A percentile compares a stretch with the other conserved stretches of the same genome.
These are phyloP conservation scores for Acanthurus leucopareius DNA, from an alignment of 2,797 vertebrate species.

Conservation along the genomic window DNA sequence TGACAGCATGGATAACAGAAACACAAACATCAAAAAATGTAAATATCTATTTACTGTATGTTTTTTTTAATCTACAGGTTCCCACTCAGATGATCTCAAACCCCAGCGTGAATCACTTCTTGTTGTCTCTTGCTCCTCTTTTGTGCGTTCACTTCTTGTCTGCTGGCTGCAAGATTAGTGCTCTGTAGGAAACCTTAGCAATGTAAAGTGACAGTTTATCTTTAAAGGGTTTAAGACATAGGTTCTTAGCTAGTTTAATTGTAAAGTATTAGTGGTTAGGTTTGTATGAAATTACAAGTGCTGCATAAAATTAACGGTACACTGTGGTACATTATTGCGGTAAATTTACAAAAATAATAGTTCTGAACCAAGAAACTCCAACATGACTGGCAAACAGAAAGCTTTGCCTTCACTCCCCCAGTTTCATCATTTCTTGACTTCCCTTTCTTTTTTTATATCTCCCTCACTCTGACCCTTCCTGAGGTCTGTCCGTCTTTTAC, in stretches of 20 bases:
- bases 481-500: slow-evolving; percentile 63
- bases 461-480: slow-evolving; percentile 45
- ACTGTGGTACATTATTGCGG: not conserved
- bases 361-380: not conserved
- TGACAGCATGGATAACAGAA: not conserved
- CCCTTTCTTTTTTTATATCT: not conserved
- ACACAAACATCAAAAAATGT: not conserved
- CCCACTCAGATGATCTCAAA: not conserved
- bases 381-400: slow-evolving; percentile 12
- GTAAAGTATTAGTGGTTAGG: not conserved
- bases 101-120: not conserved
- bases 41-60: not conserved
- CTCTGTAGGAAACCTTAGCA: not conserved
- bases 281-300: not conserved
- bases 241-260: not conserved
- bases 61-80: not conserved
- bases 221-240: not conserved
- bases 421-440: slow-evolving; percentile 8
- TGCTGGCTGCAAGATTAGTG: not conserved
- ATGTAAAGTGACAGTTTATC: not conserved
- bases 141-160: not conserved
- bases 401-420: not conserved
- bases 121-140: no score
- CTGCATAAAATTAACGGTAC: no score
- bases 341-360: not conserved